Evolutionary conservation across 2,888 invertebrate species (phyloP).

Genomic region (Apantesis nais): DNA sequence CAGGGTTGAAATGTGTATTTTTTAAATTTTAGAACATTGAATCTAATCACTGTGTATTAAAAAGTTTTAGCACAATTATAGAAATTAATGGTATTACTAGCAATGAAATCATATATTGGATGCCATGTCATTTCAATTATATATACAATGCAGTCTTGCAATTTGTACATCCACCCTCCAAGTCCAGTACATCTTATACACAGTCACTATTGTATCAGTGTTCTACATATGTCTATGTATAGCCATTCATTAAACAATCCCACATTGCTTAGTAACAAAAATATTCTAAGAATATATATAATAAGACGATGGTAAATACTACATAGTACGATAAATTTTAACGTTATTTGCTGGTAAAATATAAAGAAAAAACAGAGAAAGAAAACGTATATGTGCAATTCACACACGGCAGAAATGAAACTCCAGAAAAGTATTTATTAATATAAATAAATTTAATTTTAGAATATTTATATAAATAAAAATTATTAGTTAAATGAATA

Average conservation of each 20-base stretch:
- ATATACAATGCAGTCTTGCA: constrained; percentile 76
- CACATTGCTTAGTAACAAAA: constrained; percentile 80
- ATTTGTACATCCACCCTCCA: constrained; percentile 77
- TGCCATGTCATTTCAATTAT: constrained; percentile 45
- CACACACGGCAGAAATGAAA: no score
- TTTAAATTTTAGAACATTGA: neutral
- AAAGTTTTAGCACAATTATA: constrained; percentile 5
- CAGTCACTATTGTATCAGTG: constrained; percentile 68
- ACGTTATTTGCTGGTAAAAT: no score
- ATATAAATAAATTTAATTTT: no score
- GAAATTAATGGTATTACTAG: constrained; percentile 5
- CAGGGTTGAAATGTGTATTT: neutral
- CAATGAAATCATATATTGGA: constrained; percentile 20
- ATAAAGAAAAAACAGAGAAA: no score
- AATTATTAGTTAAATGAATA: no score
- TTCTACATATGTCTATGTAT: constrained; percentile 68
- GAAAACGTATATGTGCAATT: no score
- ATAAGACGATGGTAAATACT: no score
- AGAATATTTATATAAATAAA: no score
- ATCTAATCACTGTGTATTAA: neutral
- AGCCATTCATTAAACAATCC: constrained; percentile 79
- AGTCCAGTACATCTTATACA: constrained; percentile 69
- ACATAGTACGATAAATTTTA: no score
- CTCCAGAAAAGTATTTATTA: no score
- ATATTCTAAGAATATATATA: no score